Base-by-base conservation (phyloP, 1,140 invertebrate species). In the Metaphire vulgaris region DNA sequence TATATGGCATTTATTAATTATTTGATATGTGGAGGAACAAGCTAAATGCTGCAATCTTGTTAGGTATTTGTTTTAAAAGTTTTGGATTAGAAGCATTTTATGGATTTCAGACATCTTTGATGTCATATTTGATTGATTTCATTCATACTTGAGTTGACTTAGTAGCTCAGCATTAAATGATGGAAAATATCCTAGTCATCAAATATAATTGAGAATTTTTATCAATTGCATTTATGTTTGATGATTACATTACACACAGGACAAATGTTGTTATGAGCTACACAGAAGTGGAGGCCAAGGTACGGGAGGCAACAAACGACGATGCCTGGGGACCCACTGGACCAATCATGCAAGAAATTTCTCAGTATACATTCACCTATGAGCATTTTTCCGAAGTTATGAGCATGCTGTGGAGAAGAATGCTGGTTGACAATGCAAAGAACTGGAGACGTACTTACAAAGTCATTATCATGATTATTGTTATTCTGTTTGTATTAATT, bases 241-340 rank as follows among this genome's bases (percentile, higher is more conserved):
- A n/a, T n/a, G n/a, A n/a, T n/a, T n/a, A n/a, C n/a, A n/a, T 33
- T 76, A 78, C 74, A 79, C 80, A 28, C 86, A 98, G 96, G 80
- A 98, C 97, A 81, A 99, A 99, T 90, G 95, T 99, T 81, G 96
- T 99, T 65, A 99, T 99, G 96, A 99, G 99, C 88, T 99, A 99
- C 86, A 98, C 97, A 65, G 97, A 99, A 87, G 93, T 96, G 32
- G 97, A 99, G 86, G 93, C 94, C 16, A 99, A 98, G 89, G 97
- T 99, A 1, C 89, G 97, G 68, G 97, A 99, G 88, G 97, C 97
- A n/a, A n/a, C n/a, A n/a, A n/a, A n/a, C n/a, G n/a, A n/a, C n/a
- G n/a, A n/a, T n/a, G n/a, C n/a, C n/a, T 99, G 97, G 97, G 97
- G 97, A 30, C 96, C 97, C 70, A 97, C 95, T 74, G 96, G 96